Evolutionary conservation across 2,797 vertebrate species (phyloP).

Genomic region (Xenentodon cancila): DNA sequence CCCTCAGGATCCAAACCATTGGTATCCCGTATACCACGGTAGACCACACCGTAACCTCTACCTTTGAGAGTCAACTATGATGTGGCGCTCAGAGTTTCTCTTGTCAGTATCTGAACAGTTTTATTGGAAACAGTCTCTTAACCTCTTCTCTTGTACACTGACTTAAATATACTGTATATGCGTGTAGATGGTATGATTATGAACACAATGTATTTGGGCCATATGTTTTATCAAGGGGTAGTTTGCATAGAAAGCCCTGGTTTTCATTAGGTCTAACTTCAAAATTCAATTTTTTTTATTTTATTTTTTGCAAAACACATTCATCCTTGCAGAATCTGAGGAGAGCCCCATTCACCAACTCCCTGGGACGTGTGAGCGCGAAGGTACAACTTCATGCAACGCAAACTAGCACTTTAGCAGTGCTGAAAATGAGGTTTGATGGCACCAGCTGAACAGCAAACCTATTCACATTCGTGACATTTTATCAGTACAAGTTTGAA

Average conservation of each 20-base stretch:
- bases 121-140: constrained; percentile 27
- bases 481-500: constrained; percentile 25
- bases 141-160: constrained; percentile 45
- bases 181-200: constrained; percentile 40
- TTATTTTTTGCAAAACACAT: neutral
- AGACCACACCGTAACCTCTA: constrained; percentile 61
- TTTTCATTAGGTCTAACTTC: constrained; percentile 4
- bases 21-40: constrained; percentile 29
- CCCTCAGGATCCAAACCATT: constrained; percentile 52
- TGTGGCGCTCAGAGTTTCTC: constrained; percentile 51
- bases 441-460: neutral
- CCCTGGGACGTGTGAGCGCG: constrained; percentile 9
- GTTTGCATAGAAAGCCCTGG: constrained; percentile 27
- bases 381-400: constrained; percentile 20
- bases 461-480: constrained; percentile 21
- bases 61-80: constrained; percentile 44
- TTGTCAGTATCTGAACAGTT: constrained; percentile 61
- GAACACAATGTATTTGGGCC: constrained; percentile 47
- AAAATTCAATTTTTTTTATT: neutral
- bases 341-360: constrained; percentile 1
- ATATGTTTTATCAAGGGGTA: constrained; percentile 58
- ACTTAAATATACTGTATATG: constrained; percentile 44
- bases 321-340: constrained; percentile 2
- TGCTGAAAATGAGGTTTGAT: constrained; percentile 34
- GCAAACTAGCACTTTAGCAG: constrained; percentile 20